Percentiles rank a stretch among this genome's conserved stretches.
Conservation (phyloP, 2,797 vertebrate species). For the Sebastes matsubarae region DNA sequence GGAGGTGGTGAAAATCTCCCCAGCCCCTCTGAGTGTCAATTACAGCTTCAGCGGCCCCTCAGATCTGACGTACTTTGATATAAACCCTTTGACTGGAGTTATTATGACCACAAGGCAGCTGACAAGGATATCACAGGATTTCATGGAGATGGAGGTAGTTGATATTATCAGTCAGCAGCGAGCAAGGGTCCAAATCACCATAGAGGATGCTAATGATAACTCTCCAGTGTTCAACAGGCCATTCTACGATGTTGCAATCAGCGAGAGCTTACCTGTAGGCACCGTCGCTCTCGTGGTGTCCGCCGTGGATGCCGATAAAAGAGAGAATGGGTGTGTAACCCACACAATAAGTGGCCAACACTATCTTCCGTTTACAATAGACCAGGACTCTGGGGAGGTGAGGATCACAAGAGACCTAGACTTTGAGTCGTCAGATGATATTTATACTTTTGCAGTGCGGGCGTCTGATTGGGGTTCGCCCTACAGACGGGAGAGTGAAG, state of each 20-base stretch:
- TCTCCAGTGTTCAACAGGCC: conserved; percentile 88
- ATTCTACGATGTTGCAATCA: conserved; percentile 87
- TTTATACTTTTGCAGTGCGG: conserved; percentile 88
- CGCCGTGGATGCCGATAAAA: conserved; percentile 90
- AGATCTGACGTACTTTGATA: conserved; percentile 86
- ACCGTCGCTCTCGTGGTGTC: conserved; percentile 87
- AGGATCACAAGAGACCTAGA: conserved; percentile 88
- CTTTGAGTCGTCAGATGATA: conserved; percentile 92
- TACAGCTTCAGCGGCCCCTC: conserved; percentile 87
- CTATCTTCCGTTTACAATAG: conserved; percentile 88
- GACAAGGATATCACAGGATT: conserved; percentile 82
- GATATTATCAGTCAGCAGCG: conserved; percentile 87
- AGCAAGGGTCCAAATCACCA: conserved; percentile 86
- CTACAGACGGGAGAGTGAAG: conserved; percentile 92
- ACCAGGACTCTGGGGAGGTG: conserved; percentile 88
- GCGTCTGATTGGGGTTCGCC: conserved; percentile 97
- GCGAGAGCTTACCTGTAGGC: conserved; percentile 88
- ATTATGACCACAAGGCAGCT: conserved; percentile 88
- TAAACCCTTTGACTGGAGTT: conserved; percentile 91
- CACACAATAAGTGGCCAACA: conserved; percentile 88
- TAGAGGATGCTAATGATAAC: conserved; percentile 91
- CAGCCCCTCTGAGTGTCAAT: conserved; percentile 84
- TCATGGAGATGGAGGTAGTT: conserved; percentile 89
- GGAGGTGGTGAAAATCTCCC: conserved; percentile 87
- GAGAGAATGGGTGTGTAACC: conserved; percentile 92